These are phyloP conservation scores for Patella ulyssiponensis DNA, from an alignment of 2,888 invertebrate species.

Conservation along the genomic window DNA sequence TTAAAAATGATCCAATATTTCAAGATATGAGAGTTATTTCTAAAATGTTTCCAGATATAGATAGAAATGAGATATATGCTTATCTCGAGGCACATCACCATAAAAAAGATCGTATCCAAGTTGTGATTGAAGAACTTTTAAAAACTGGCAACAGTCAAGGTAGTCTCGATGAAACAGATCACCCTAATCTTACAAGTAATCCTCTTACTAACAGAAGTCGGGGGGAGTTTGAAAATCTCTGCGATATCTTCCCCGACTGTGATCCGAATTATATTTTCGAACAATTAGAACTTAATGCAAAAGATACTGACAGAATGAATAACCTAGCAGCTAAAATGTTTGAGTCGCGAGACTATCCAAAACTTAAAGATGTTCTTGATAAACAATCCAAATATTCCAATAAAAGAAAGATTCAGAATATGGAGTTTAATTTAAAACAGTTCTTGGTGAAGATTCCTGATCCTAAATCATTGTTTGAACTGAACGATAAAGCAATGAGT, in stretches of 20 bases:
- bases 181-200: background rate
- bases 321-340: conserved; percentile 57
- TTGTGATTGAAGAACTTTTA: conserved; percentile 61
- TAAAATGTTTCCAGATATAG: conserved; percentile 60
- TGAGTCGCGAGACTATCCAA: conserved; percentile 59
- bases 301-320: conserved; percentile 50
- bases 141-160: conserved; percentile 27
- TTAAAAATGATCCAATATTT: conserved; percentile 58
- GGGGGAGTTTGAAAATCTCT: conserved; percentile 55
- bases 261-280: conserved; percentile 65
- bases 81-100: conserved; percentile 64
- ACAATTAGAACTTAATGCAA: conserved; percentile 44
- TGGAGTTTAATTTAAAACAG: conserved; percentile 51
- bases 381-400: conserved; percentile 39
- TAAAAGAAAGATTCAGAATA: conserved; percentile 42
- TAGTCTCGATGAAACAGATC: background rate
- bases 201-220: conserved; percentile 4
- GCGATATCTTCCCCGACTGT: conserved; percentile 64
- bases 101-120: conserved; percentile 56
- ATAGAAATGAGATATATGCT: conserved; percentile 66
- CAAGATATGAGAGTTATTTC: conserved; percentile 57
- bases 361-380: conserved; percentile 52
- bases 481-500: conserved; percentile 49
- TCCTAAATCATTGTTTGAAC: conserved; percentile 56
- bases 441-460: conserved; percentile 65